Conservation (phyloP, 2,113 vertebrate genomes). For the Protobothrops flavoviridis region DNA sequence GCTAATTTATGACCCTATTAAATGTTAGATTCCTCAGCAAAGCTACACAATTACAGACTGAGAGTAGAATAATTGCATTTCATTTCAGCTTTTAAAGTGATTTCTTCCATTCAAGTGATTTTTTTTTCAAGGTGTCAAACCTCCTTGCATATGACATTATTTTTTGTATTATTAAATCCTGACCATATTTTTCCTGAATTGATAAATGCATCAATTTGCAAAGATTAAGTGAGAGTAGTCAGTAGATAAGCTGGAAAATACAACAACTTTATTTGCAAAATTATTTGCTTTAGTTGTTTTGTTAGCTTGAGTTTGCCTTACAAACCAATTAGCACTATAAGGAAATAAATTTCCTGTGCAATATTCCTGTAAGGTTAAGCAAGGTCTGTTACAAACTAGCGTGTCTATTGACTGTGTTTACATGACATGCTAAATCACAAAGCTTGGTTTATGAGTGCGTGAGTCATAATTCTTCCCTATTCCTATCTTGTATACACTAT, state of each 20-base stretch:
- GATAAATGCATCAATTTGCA: not conserved
- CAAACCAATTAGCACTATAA: not conserved
- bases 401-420: not conserved
- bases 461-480: not conserved
- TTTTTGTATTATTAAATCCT: not conserved
- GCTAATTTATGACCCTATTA: not conserved
- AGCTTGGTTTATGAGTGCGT: not conserved
- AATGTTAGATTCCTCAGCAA: not conserved
- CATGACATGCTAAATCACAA: not conserved
- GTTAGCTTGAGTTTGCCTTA: not conserved
- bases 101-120: not conserved
- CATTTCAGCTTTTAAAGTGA: not conserved
- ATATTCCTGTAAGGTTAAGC: not conserved
- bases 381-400: not conserved
- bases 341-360: not conserved
- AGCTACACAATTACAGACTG: not conserved
- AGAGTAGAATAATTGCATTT: not conserved
- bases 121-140: not conserved
- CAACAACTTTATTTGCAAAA: not conserved
- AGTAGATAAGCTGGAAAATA: not conserved
- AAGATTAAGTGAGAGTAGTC: not conserved
- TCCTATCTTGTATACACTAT: not conserved
- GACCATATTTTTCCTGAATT: not conserved
- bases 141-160: not conserved
- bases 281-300: not conserved